A percentile compares a stretch with the other conserved stretches of the same genome.
Evolutionary conservation across 2,888 invertebrate genomes (phyloP).

Genomic region (Xanthorhoe spadicearia): DNA sequence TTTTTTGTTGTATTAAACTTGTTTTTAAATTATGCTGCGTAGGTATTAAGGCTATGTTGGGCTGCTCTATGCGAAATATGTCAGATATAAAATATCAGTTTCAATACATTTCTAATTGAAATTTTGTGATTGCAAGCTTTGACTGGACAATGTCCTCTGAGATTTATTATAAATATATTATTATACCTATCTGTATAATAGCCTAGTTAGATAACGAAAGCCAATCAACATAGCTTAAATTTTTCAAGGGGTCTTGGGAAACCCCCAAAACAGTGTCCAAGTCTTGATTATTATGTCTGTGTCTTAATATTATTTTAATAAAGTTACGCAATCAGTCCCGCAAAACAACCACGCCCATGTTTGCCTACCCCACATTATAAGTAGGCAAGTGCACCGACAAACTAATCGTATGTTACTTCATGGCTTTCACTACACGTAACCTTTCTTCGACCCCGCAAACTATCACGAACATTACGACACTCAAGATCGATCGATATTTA

Average conservation of each 20-base stretch:
- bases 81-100: not conserved
- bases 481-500: conserved; percentile 36
- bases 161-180: too few species aligned
- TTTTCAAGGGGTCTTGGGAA: too few species aligned
- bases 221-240: too few species aligned
- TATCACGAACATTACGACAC: conserved; percentile 61
- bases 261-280: not conserved
- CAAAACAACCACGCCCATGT: conserved; percentile 11
- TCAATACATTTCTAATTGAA: too few species aligned
- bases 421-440: conserved; percentile 72
- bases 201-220: too few species aligned
- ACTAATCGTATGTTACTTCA: conserved; percentile 35
- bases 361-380: conserved; percentile 9
- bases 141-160: too few species aligned
- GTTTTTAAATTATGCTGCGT: not conserved
- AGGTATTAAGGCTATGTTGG: not conserved
- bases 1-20: not conserved
- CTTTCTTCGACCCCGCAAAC: conserved; percentile 72
- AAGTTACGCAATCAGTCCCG: not conserved
- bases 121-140: too few species aligned
- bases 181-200: too few species aligned
- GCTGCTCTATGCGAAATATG: not conserved
- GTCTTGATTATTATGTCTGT: conserved; percentile 1
- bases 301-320: not conserved
- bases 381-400: conserved; percentile 12